A percentile compares a stretch with the other conserved stretches of the same genome.
These are phyloP conservation scores for Chironomus riparius DNA, from an alignment of 2,888 invertebrate species.

Conservation along the genomic window DNA sequence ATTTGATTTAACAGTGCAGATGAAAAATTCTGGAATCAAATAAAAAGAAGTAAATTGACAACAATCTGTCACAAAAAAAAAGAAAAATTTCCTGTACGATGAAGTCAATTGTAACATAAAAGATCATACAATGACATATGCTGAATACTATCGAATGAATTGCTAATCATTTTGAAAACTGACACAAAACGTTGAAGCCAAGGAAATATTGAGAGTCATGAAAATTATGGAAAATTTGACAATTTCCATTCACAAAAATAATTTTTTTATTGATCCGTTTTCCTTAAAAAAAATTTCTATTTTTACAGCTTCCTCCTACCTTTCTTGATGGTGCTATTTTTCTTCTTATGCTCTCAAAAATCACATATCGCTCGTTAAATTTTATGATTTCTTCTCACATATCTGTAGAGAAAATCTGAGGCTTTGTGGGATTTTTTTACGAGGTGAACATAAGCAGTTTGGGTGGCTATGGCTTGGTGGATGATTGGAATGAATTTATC, in stretches of 20 bases:
- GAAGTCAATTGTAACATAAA: too few relatives aligned
- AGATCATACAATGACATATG: too few relatives aligned
- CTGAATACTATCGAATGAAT: too few relatives aligned
- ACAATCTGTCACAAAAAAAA: neutral
- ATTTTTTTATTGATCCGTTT: neutral
- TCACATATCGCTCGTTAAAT: neutral
- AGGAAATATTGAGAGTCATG: neutral
- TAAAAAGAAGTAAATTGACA: neutral
- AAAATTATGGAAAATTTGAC: neutral
- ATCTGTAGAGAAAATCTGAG: neutral
- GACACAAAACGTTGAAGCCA: too few relatives aligned
- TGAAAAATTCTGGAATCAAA: too few relatives aligned
- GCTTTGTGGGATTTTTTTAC: neutral
- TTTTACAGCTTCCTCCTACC: neutral
- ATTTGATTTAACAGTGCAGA: too few relatives aligned
- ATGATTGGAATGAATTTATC: too few relatives aligned
- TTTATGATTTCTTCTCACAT: neutral
- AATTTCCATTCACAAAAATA: neutral
- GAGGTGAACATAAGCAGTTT: too few relatives aligned
- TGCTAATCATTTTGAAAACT: too few relatives aligned
- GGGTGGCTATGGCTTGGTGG: too few relatives aligned
- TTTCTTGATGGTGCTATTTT: neutral
- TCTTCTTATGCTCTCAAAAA: neutral
- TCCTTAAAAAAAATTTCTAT: neutral
- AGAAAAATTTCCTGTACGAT: too few relatives aligned